Conservation (phyloP, 1,140 invertebrate genomes). For the Habropoda laboriosa region DNA sequence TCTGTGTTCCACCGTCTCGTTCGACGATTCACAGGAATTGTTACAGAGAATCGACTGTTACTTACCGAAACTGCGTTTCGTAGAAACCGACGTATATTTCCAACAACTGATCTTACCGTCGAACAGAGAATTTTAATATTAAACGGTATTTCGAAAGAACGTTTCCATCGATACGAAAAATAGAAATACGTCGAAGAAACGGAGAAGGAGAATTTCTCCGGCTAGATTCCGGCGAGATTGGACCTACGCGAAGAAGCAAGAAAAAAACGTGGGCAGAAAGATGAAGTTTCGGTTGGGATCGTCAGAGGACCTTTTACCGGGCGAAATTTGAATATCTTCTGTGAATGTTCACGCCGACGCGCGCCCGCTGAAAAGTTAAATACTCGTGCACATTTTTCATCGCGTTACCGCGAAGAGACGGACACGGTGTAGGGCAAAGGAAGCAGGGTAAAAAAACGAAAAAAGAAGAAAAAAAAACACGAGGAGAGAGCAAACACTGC, state of each 20-base stretch:
- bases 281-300: not conserved
- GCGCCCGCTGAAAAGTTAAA: not conserved
- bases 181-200: not conserved
- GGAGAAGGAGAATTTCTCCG: not conserved
- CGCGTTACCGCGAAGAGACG: not conserved
- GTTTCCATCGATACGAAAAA: not conserved
- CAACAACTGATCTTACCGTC: too few species aligned
- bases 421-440: not conserved
- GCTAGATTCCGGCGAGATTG: not conserved
- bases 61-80: too few species aligned
- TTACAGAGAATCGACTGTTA: too few species aligned
- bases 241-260: not conserved
- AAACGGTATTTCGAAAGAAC: too few species aligned
- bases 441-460: not conserved
- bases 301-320: not conserved
- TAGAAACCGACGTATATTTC: too few species aligned
- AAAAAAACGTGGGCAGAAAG: not conserved
- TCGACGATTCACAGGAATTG: too few species aligned
- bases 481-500: not conserved
- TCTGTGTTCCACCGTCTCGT: too few species aligned
- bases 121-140: too few species aligned
- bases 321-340: conserved; percentile 13
- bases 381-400: not conserved
- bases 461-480: not conserved
- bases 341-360: not conserved